These are phyloP conservation scores for Agrotis puta DNA, from an alignment of 2,888 invertebrate species.

Conservation along the genomic window DNA sequence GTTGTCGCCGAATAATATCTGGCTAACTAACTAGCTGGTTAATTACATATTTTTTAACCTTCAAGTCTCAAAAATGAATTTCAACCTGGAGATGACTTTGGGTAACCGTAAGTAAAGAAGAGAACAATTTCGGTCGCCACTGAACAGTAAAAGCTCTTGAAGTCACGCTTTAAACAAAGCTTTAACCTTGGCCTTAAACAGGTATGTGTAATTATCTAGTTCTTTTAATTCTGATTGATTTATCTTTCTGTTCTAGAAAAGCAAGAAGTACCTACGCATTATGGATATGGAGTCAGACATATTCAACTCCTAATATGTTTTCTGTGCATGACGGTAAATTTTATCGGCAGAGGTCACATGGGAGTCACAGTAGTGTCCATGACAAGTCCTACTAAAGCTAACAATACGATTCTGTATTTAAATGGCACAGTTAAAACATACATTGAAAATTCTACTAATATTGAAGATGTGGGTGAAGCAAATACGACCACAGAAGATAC, in stretches of 20 bases:
- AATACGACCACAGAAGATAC: conserved; percentile 8
- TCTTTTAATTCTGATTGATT: not conserved
- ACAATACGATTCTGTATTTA: not conserved
- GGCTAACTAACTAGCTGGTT: too few species aligned
- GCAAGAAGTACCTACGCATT: conserved; percentile 51
- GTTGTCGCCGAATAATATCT: too few species aligned
- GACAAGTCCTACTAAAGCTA: conserved; percentile 63
- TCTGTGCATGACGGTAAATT: conserved; percentile 65
- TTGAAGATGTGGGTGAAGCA: not conserved
- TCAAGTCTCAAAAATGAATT: too few species aligned
- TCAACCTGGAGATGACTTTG: too few species aligned
- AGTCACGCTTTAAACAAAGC: not conserved
- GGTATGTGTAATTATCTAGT: too few species aligned
- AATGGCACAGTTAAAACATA: not conserved
- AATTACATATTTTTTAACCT: too few species aligned
- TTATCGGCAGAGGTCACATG: conserved; percentile 74
- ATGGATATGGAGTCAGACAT: conserved; percentile 78
- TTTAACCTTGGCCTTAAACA: not conserved
- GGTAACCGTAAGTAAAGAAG: too few species aligned
- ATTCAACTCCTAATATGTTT: conserved; percentile 73
- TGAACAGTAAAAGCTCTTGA: too few species aligned
- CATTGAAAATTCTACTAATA: not conserved
- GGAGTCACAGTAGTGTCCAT: conserved; percentile 80
- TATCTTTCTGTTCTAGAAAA: conserved; percentile 63
- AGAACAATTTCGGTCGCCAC: too few species aligned